Evolutionary conservation across 2,113 vertebrate genomes (phyloP).

Genomic region (Gobiocypris rarus): DNA sequence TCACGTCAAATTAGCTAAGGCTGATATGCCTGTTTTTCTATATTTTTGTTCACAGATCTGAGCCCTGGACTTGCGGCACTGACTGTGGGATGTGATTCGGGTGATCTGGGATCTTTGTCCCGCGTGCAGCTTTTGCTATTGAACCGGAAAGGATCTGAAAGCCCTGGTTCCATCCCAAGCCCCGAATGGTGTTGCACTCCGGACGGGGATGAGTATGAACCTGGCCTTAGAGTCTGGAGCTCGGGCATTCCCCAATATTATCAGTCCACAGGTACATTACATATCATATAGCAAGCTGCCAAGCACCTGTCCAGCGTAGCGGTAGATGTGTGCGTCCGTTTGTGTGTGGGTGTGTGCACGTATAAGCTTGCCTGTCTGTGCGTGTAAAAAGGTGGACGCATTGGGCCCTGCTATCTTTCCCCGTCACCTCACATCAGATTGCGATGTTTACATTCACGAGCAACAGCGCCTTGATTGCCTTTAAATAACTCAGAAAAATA

Average conservation of each 20-base stretch:
- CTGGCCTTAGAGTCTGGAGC: slow-evolving; percentile 54
- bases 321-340: slow-evolving; percentile 43
- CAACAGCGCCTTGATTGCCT: slow-evolving; percentile 54
- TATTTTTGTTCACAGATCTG: slow-evolving; percentile 62
- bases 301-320: slow-evolving; percentile 49
- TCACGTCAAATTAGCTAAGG: neutral
- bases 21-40: neutral
- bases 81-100: slow-evolving; percentile 65
- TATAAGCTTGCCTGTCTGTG: slow-evolving; percentile 28
- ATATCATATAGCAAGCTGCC: slow-evolving; percentile 46
- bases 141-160: slow-evolving; percentile 54
- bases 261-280: slow-evolving; percentile 54
- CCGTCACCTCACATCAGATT: slow-evolving; percentile 49
- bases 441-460: slow-evolving; percentile 50
- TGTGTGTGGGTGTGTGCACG: slow-evolving; percentile 47
- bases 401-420: slow-evolving; percentile 42
- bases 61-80: slow-evolving; percentile 70
- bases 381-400: slow-evolving; percentile 4
- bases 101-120: slow-evolving; percentile 68
- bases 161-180: slow-evolving; percentile 32
- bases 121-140: slow-evolving; percentile 72
- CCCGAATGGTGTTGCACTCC: slow-evolving; percentile 11
- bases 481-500: slow-evolving; percentile 51
- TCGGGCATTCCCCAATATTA: slow-evolving; percentile 57
- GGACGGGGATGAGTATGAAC: slow-evolving; percentile 44